These are phyloP conservation scores for Pseudococcus viburni DNA, from an alignment of 2,888 invertebrate species.

Conservation along the genomic window DNA sequence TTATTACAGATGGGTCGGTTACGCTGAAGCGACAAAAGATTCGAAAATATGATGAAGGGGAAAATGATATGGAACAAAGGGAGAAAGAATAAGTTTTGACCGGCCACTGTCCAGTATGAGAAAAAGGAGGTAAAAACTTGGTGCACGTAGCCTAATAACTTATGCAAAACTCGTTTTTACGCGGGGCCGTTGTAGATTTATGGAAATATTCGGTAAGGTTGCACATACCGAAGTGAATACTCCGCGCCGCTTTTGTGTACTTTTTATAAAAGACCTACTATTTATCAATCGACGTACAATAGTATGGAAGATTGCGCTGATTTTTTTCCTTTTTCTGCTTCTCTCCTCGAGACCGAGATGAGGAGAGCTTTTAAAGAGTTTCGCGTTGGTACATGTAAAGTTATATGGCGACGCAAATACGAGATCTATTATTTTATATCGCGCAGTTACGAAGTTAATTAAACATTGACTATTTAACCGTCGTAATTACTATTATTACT, in stretches of 20 bases:
- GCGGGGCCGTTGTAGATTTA: constrained; percentile 64
- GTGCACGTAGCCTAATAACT: constrained; percentile 61
- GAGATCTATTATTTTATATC: neutral
- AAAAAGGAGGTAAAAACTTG: constrained; percentile 59
- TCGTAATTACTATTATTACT: constrained; percentile 31
- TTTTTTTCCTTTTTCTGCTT: constrained; percentile 9
- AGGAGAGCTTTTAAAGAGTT: neutral
- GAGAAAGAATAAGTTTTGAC: constrained; percentile 57
- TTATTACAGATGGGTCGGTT: constrained; percentile 62
- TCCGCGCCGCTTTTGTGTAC: constrained; percentile 43
- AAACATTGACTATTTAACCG: constrained; percentile 6
- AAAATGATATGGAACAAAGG: constrained; percentile 63
- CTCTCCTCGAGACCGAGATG: neutral
- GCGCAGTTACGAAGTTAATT: neutral
- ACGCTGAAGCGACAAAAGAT: constrained; percentile 63
- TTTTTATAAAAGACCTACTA: constrained; percentile 59
- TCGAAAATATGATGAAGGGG: constrained; percentile 63
- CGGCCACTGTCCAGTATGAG: constrained; percentile 65
- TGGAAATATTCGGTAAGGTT: constrained; percentile 64
- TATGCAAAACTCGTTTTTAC: constrained; percentile 64
- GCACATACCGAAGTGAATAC: constrained; percentile 59
- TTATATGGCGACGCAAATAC: neutral
- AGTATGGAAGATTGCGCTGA: constrained; percentile 56
- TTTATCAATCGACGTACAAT: constrained; percentile 64
- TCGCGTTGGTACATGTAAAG: neutral